phyloP scores from a whole-genome alignment of 92 coral and sea anemone species.

The Zoanthus gigantus region DNA sequence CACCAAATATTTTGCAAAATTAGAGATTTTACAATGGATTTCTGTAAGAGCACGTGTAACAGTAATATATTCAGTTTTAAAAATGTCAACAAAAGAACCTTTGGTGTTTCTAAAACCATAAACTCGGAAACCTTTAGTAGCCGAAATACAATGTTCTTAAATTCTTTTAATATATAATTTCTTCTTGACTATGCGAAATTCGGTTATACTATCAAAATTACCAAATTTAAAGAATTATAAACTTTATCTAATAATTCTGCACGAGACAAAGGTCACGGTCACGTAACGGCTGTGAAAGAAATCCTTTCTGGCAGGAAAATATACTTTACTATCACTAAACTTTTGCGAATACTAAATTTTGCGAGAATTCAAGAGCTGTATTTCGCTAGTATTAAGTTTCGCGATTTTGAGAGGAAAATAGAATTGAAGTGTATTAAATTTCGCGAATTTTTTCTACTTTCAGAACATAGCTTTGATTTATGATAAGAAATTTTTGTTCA shows the following conservation, averaged over 20 bases:
- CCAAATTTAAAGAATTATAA: background rate
- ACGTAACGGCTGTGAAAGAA: background rate
- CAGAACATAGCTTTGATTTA: background rate
- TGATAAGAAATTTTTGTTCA: background rate
- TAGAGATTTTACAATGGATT: background rate
- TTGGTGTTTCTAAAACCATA: background rate
- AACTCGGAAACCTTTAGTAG: background rate
- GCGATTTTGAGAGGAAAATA: background rate
- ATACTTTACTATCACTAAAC: background rate
- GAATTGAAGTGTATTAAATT: background rate
- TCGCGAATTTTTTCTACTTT: background rate
- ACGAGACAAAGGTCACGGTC: background rate
- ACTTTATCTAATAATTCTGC: background rate
- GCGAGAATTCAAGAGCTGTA: background rate
- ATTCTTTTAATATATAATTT: no score
- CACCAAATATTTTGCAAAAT: background rate
- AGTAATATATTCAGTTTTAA: background rate
- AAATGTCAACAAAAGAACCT: background rate
- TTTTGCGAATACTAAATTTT: background rate
- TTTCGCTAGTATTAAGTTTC: background rate
- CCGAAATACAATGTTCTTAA: background rate
- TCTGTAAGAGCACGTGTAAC: background rate
- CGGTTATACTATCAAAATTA: no score
- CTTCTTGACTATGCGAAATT: no score
- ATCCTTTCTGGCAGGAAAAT: background rate